Evolutionary conservation across 2,888 invertebrate genomes (phyloP).

Genomic region (Meteorus cinctellus): DNA sequence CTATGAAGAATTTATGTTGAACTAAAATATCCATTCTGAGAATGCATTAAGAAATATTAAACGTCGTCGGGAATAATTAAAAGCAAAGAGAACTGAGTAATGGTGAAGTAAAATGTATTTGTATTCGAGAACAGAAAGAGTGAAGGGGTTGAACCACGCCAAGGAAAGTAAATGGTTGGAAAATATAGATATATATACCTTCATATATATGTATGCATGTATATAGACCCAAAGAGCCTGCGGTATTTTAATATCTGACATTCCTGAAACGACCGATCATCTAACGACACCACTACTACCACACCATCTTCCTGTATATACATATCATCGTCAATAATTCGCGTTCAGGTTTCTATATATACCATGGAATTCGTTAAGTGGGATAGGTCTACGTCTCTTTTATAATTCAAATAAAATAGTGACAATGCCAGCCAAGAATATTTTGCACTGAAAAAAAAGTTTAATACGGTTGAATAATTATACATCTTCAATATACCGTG

Average conservation of each 20-base stretch:
- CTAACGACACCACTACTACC: slow-evolving; percentile 52
- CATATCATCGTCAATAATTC: slow-evolving; percentile 42
- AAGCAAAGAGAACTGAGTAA: background rate
- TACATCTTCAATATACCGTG: too few species aligned
- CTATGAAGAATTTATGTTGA: too few species aligned
- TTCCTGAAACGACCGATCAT: slow-evolving; percentile 70
- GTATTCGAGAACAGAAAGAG: slow-evolving; percentile 45
- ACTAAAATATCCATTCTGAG: too few species aligned
- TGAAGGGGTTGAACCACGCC: background rate
- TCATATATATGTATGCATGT: slow-evolving; percentile 48
- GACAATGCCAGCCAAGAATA: too few species aligned
- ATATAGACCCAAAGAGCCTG: slow-evolving; percentile 62
- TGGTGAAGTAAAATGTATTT: slow-evolving; percentile 3
- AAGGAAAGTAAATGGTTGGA: slow-evolving; percentile 40
- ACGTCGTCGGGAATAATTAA: background rate
- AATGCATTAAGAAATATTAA: too few species aligned
- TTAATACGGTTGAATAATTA: too few species aligned
- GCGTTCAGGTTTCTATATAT: background rate
- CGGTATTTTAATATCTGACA: slow-evolving; percentile 73
- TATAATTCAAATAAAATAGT: too few species aligned
- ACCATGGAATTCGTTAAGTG: background rate
- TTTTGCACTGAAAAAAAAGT: too few species aligned
- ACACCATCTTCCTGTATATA: slow-evolving; percentile 30
- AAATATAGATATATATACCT: background rate
- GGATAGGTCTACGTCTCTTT: slow-evolving; percentile 1